Percentiles rank a stretch among this genome's conserved stretches.
These are phyloP conservation scores for Streptopelia turtur DNA, from an alignment of 2,797 vertebrate species.

Conservation along the genomic window DNA sequence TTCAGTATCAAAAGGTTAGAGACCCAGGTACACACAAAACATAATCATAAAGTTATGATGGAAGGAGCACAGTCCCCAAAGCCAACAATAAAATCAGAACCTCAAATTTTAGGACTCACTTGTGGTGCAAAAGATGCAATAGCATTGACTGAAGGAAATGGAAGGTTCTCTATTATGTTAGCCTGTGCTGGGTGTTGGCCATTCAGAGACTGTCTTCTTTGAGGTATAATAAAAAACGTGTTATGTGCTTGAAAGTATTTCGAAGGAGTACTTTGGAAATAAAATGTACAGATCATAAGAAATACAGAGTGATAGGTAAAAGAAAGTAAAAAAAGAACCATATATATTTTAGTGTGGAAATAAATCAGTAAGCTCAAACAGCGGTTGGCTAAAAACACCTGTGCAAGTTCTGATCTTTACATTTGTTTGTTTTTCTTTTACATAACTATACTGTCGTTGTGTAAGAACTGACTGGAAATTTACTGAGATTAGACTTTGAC, in stretches of 20 bases:
- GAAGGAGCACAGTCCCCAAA: not conserved
- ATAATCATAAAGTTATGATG: not conserved
- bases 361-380: not conserved
- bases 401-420: not conserved
- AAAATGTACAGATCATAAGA: not conserved
- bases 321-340: not conserved
- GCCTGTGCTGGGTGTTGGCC: not conserved
- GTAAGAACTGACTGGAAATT: not conserved
- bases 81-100: not conserved
- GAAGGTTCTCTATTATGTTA: not conserved
- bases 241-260: not conserved
- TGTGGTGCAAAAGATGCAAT: not conserved
- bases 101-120: not conserved
- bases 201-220: not conserved
- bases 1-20: not conserved
- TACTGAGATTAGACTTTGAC: not conserved
- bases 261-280: not conserved
- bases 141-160: not conserved
- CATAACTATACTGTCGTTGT: not conserved
- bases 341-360: not conserved
- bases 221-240: not conserved
- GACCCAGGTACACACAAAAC: not conserved
- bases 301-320: not conserved
- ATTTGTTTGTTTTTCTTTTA: not conserved
- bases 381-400: not conserved